Evolutionary conservation across 2,113 vertebrate genomes (phyloP), one percentile per base, ranked within the genome.

Genomic region (Alectura lathami): DNA sequence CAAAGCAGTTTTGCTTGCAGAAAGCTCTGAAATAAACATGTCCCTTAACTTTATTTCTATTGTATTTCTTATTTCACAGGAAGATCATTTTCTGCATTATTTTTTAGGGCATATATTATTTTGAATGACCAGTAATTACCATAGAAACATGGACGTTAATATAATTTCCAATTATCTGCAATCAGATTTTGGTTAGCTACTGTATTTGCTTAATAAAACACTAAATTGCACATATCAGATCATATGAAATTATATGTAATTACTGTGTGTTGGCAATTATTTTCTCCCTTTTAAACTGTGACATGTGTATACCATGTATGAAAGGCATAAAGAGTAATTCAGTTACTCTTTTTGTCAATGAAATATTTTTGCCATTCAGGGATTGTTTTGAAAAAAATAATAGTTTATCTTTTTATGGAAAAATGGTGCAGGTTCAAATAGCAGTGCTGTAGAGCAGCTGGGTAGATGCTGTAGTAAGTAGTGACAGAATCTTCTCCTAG

Each of bases 1-100:
- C 98, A 98, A 98, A 98, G 98, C 98, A 97, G 73, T 98, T 98
- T 98, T 98, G 99, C 99, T 99, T 99, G 99, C 98, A 98, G 97
- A 98, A 98, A 98, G 98, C 97, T 98, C 98, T 74, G 30, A 98
- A 98, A 98, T 98, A 98, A 98, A 97, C 94, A 97, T 93, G 94
- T 97, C 96, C 97, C 98, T 97, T 98, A 98, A 98, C 97, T 96
- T 97, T 96, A 95, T 95, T 97, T 97, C 97, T 95, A 93, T 94
- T 27, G 97, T 97, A 97, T 97, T 98, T 97, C 96, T 98, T 98
- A 95, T 94, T 88, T 97, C 87, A 87, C 79, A 93, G 96, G 89
- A 93, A 96, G 93, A 68, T 89, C 30, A 48, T 88, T 91, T 97
- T 91, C 51, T 78, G 80, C 59, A 15, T 97, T 97, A 66, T 87